A percentile compares a stretch with the other conserved stretches of the same genome.
Conservation (phyloP, 1,140 invertebrate species). For the Panagrolaimus sp. region DNA sequence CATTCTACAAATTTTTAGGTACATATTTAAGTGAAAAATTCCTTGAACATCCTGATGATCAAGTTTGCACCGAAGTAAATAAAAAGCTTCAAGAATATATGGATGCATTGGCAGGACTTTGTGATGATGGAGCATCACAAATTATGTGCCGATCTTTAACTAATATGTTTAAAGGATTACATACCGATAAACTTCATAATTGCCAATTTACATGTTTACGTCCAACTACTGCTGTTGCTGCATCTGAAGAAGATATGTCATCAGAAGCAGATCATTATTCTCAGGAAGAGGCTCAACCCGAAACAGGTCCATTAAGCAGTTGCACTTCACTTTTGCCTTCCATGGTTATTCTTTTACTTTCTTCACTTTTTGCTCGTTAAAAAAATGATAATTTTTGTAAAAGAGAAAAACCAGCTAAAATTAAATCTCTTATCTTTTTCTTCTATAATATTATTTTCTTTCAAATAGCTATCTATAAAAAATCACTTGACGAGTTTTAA, state of each 20-base stretch:
- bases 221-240: conserved; percentile 15
- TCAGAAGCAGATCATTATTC: conserved; percentile 9
- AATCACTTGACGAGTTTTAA: too few species aligned
- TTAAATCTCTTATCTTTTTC: too few species aligned
- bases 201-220: conserved; percentile 48
- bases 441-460: too few species aligned
- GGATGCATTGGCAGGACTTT: conserved; percentile 50
- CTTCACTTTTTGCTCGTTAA: too few species aligned
- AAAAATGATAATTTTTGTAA: too few species aligned
- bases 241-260: conserved; percentile 15
- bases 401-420: too few species aligned
- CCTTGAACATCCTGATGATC: conserved; percentile 50
- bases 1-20: conserved; percentile 33
- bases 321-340: too few species aligned
- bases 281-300: not conserved
- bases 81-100: conserved; percentile 51
- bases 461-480: too few species aligned
- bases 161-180: conserved; percentile 51
- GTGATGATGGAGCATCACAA: conserved; percentile 51
- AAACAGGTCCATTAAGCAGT: too few species aligned
- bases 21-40: conserved; percentile 57
- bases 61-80: conserved; percentile 52
- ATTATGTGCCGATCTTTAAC: conserved; percentile 50
- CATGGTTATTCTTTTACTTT: too few species aligned
- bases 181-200: conserved; percentile 48